Percentiles rank a stretch among this genome's conserved stretches.
Conservation (phyloP, 2,113 vertebrate genomes). For the Trichechus manatus region DNA sequence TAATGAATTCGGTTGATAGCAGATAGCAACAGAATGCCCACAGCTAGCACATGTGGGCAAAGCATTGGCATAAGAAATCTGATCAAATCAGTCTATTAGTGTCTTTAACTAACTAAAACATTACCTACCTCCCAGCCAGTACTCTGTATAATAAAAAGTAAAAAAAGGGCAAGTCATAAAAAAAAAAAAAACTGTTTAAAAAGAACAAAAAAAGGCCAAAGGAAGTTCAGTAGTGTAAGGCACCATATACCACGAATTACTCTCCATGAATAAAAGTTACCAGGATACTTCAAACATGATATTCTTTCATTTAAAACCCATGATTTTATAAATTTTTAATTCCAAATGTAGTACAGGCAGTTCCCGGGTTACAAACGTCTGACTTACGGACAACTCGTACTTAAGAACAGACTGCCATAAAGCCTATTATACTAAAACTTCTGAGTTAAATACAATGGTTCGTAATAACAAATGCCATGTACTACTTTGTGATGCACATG, state of each 20-base stretch:
- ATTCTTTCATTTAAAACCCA: conserved; percentile 38
- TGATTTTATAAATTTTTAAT: conserved; percentile 27
- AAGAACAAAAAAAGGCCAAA: conserved; percentile 86
- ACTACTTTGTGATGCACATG: too few species aligned
- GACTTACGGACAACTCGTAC: too few species aligned
- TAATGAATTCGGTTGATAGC: conserved; percentile 96
- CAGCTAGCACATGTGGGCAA: conserved; percentile 95
- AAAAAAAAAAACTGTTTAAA: conserved; percentile 77
- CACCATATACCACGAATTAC: conserved; percentile 63
- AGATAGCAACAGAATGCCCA: conserved; percentile 94
- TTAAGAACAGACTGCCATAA: too few species aligned
- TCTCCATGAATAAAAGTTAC: conserved; percentile 63
- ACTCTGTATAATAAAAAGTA: conserved; percentile 98
- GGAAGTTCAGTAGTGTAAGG: conserved; percentile 79
- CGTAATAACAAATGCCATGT: too few species aligned
- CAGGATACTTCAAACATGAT: conserved; percentile 53
- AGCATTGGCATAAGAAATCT: conserved; percentile 92
- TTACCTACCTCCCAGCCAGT: conserved; percentile 99
- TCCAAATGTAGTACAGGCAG: conserved; percentile 3
- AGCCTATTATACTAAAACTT: too few species aligned
- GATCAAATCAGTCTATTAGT: conserved; percentile 89
- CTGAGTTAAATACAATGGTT: too few species aligned
- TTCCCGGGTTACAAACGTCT: too few species aligned
- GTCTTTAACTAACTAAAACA: conserved; percentile 91
- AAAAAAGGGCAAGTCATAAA: conserved; percentile 91